Percentiles rank a stretch among this genome's conserved stretches.
Conservation (phyloP, 2,113 vertebrate species). For the Osmerus eperlanus region DNA sequence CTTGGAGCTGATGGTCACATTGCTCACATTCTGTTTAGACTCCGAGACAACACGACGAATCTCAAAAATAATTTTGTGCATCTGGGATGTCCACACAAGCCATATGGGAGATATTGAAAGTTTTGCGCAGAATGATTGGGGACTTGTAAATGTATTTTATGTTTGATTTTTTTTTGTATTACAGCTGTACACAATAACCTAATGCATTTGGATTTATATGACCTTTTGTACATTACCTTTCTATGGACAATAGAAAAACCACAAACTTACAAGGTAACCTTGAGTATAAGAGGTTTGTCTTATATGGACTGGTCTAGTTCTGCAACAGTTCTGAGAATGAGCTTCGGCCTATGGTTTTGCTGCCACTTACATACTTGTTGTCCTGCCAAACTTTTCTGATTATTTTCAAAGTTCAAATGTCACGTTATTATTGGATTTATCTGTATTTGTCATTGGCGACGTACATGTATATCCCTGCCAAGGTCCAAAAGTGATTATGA, state of each 20-base stretch:
- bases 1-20: constrained; percentile 30
- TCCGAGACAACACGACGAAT: constrained; percentile 36
- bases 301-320: constrained; percentile 12
- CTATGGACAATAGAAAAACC: constrained; percentile 29
- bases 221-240: constrained; percentile 45
- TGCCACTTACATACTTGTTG: constrained; percentile 31
- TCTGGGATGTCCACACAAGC: constrained; percentile 35
- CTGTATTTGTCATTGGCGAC: constrained; percentile 44
- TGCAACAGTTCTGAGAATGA: constrained; percentile 7
- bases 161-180: constrained; percentile 51
- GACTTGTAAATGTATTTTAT: constrained; percentile 43
- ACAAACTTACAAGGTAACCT: constrained; percentile 39
- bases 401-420: constrained; percentile 50
- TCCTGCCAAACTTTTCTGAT: constrained; percentile 40
- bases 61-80: constrained; percentile 17
- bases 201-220: constrained; percentile 22
- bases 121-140: constrained; percentile 42
- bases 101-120: constrained; percentile 23
- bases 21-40: constrained; percentile 18
- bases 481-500: constrained; percentile 28
- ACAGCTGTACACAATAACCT: constrained; percentile 35
- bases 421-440: constrained; percentile 57
- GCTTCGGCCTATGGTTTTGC: constrained; percentile 21
- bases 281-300: constrained; percentile 18
- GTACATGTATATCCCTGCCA: constrained; percentile 37